A percentile compares a stretch with the other conserved stretches of the same genome.
Evolutionary conservation across 2,797 vertebrate species (phyloP).

Genomic region (Linurgus olivaceus): DNA sequence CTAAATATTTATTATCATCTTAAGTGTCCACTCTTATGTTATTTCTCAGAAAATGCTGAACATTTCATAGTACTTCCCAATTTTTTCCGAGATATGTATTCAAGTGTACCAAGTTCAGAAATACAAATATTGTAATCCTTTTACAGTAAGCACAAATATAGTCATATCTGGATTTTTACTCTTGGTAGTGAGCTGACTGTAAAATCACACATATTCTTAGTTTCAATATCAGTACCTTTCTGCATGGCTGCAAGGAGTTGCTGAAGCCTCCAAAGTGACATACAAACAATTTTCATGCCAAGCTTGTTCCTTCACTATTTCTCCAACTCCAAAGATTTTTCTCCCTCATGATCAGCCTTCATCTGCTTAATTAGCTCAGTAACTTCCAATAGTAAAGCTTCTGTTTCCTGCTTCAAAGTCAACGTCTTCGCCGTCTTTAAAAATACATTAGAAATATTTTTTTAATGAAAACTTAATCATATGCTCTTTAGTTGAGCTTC

Average conservation of each 20-base stretch:
- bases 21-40: background rate
- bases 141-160: background rate
- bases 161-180: background rate
- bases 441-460: constrained; percentile 54
- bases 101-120: background rate
- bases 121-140: background rate
- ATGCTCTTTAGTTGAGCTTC: background rate
- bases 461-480: constrained; percentile 23
- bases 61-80: background rate
- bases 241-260: constrained; percentile 79
- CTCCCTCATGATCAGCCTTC: constrained; percentile 83
- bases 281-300: constrained; percentile 71
- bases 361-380: constrained; percentile 82
- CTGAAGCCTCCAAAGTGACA: constrained; percentile 81
- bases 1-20: background rate
- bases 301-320: constrained; percentile 72
- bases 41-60: background rate
- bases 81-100: background rate
- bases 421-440: constrained; percentile 39
- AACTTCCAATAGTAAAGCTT: constrained; percentile 80
- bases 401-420: constrained; percentile 78
- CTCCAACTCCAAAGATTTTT: constrained; percentile 80
- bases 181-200: background rate
- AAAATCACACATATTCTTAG: background rate
- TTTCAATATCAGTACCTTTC: constrained; percentile 72